A percentile compares a stretch with the other conserved stretches of the same genome.
phyloP scores from a whole-genome alignment of 2,888 invertebrate species.

The Dryomyza anilis region DNA sequence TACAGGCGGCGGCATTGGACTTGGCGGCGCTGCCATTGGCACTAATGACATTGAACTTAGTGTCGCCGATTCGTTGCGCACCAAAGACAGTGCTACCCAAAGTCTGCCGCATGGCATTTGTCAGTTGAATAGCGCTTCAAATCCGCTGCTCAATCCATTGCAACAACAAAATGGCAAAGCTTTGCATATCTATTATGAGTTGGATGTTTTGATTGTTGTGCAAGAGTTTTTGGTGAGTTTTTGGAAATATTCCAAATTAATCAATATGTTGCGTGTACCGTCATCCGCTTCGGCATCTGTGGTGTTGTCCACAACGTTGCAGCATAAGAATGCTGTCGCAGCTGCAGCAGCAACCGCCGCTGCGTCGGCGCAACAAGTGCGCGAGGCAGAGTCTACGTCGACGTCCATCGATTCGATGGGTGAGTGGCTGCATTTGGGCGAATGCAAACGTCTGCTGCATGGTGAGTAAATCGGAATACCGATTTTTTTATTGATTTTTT shows the following conservation, averaged over 20 bases:
- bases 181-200: conserved; percentile 53
- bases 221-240: conserved; percentile 54
- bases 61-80: conserved; percentile 21
- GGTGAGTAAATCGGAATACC: conserved; percentile 51
- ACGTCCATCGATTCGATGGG: neutral
- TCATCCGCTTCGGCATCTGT: conserved; percentile 24
- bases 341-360: too few species aligned
- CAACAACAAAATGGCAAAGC: conserved; percentile 50
- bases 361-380: conserved; percentile 17
- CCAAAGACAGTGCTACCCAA: conserved; percentile 38
- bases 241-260: conserved; percentile 56
- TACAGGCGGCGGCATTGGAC: too few species aligned
- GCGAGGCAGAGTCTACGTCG: conserved; percentile 18
- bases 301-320: conserved; percentile 11
- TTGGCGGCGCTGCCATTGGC: neutral
- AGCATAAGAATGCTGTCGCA: too few species aligned
- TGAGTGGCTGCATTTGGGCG: conserved; percentile 54
- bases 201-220: conserved; percentile 54
- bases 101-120: conserved; percentile 33
- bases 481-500: too few species aligned
- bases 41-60: neutral
- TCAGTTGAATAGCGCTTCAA: conserved; percentile 41
- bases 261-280: conserved; percentile 45
- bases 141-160: conserved; percentile 51
- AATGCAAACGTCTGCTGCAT: conserved; percentile 45